Evolutionary conservation across 2,888 invertebrate species (phyloP).

Genomic region (Crocallis elinguaria): DNA sequence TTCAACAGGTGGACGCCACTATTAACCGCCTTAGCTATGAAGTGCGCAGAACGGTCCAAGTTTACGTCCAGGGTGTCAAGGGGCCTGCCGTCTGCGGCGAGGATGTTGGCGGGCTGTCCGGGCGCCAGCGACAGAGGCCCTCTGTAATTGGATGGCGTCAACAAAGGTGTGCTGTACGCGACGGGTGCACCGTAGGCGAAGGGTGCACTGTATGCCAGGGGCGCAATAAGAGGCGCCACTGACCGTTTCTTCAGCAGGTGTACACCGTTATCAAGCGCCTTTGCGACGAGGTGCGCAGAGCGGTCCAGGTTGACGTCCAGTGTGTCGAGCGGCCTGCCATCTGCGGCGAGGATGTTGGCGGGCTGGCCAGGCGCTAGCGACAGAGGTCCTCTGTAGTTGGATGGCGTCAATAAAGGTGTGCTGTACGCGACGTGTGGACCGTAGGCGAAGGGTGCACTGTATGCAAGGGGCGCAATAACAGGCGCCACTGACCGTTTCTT

Average conservation of each 20-base stretch:
- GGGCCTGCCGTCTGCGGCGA: conserved; percentile 72
- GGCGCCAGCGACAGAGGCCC: conserved; percentile 52
- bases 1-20: conserved; percentile 56
- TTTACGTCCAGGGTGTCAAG: conserved; percentile 75
- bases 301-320: conserved; percentile 74
- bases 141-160: conserved; percentile 36
- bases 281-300: conserved; percentile 68
- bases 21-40: conserved; percentile 68
- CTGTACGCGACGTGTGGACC: conserved; percentile 14
- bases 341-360: conserved; percentile 68
- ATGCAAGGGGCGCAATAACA: conserved; percentile 48
- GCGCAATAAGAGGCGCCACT: conserved; percentile 53
- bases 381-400: conserved; percentile 40
- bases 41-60: conserved; percentile 69
- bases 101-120: conserved; percentile 72
- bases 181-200: conserved; percentile 21
- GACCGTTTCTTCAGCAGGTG: conserved; percentile 68
- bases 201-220: conserved; percentile 33
- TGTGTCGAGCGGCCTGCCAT: conserved; percentile 76
- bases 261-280: conserved; percentile 59
- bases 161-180: conserved; percentile 16
- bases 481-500: conserved; percentile 64
- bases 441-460: conserved; percentile 34
- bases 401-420: conserved; percentile 14
- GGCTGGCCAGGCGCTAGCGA: conserved; percentile 69